Conservation (phyloP, 2,797 vertebrate species). For the Crenichthys baileyi region DNA sequence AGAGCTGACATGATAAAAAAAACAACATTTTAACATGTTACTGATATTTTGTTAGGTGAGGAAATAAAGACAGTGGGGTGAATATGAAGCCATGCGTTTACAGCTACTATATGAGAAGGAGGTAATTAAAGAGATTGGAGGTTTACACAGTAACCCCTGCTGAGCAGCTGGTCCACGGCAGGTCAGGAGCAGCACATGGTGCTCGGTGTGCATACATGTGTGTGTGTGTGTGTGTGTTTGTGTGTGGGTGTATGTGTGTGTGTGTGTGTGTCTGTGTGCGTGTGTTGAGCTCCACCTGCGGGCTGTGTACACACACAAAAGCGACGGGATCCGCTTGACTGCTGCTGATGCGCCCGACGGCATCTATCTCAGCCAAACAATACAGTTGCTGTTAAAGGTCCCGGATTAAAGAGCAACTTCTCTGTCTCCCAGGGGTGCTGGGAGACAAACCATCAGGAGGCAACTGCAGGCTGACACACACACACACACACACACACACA, state of each 20-base stretch:
- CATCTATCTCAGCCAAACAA: conserved; percentile 75
- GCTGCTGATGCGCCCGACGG: conserved; percentile 74
- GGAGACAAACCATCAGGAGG: conserved; percentile 41
- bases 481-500: background rate
- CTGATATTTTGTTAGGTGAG: background rate
- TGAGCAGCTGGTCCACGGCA: conserved; percentile 79
- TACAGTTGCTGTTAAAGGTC: conserved; percentile 75
- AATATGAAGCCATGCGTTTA: conserved; percentile 37
- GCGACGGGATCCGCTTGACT: conserved; percentile 78
- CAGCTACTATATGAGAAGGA: conserved; percentile 60
- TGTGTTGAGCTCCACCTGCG: conserved; percentile 74
- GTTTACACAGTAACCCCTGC: conserved; percentile 77
- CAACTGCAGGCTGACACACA: conserved; percentile 27
- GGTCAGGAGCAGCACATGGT: conserved; percentile 78
- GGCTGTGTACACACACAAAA: conserved; percentile 77
- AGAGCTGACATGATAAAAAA: background rate
- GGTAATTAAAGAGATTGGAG: conserved; percentile 79
- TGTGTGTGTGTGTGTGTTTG: conserved; percentile 16
- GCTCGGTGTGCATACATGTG: conserved; percentile 41
- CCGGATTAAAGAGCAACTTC: conserved; percentile 72
- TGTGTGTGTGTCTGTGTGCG: conserved; percentile 39
- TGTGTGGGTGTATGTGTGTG: conserved; percentile 24
- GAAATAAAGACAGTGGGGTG: conserved; percentile 16
- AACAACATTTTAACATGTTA: background rate
- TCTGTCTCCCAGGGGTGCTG: conserved; percentile 54